Percentiles rank a stretch among this genome's conserved stretches.
Conservation (phyloP, 2,888 invertebrate species). For the Norana najaformis region DNA sequence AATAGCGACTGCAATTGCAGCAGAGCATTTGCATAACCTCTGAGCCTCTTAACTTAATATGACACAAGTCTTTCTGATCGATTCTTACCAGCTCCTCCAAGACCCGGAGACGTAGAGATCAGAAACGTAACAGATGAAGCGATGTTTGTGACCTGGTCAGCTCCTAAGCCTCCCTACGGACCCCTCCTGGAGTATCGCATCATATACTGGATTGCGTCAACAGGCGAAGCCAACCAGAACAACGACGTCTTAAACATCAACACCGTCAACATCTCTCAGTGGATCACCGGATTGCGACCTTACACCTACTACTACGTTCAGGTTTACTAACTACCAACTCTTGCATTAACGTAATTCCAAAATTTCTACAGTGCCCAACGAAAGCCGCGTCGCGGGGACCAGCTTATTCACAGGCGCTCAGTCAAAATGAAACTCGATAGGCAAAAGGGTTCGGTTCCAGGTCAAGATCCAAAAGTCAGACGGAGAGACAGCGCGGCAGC, state of each 20-base stretch:
- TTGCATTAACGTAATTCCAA: neutral
- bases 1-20: too few species aligned
- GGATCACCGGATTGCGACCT: slow-evolving; percentile 46
- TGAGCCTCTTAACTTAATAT: too few species aligned
- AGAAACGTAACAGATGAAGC: slow-evolving; percentile 31
- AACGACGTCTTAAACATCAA: neutral
- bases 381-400: neutral
- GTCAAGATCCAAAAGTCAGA: too few species aligned
- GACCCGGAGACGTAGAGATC: slow-evolving; percentile 44
- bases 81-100: slow-evolving; percentile 49
- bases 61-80: neutral
- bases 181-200: slow-evolving; percentile 47
- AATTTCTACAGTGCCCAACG: neutral
- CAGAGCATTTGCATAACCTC: too few species aligned
- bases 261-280: neutral
- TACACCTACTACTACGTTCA: slow-evolving; percentile 36
- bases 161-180: slow-evolving; percentile 51
- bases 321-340: slow-evolving; percentile 31
- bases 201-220: slow-evolving; percentile 15
- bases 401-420: neutral
- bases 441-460: too few species aligned
- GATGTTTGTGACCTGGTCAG: slow-evolving; percentile 44
- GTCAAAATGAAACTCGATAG: too few species aligned
- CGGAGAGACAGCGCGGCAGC: too few species aligned
- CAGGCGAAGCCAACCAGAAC: neutral